These are phyloP conservation scores for human (Homo sapiens) DNA, from an alignment of 2,113 vertebrate genomes.

Conservation along the genomic window DNA sequence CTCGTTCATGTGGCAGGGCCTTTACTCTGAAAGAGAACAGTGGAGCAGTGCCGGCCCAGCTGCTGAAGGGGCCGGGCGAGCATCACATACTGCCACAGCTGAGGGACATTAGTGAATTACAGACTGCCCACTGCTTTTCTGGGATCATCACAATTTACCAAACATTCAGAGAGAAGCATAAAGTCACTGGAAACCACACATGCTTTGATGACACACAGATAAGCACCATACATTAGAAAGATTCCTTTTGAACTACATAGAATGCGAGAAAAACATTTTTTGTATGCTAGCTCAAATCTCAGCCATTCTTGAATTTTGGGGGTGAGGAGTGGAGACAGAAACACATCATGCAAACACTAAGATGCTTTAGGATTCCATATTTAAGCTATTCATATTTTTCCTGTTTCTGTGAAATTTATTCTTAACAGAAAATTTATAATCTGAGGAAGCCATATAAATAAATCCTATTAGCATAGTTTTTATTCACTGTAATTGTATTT, in stretches of 20 bases:
- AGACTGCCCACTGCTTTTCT: constrained; percentile 68
- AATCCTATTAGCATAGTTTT: background rate
- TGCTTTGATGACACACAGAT: background rate
- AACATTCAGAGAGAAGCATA: background rate
- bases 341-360: background rate
- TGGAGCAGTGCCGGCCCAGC: constrained; percentile 24
- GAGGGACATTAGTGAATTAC: constrained; percentile 31
- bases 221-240: background rate
- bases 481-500: background rate
- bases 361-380: background rate
- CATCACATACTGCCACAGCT: constrained; percentile 7
- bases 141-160: constrained; percentile 29
- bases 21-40: constrained; percentile 25
- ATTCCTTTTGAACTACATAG: background rate
- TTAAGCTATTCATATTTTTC: background rate
- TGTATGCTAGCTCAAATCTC: background rate
- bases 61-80: constrained; percentile 42
- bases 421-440: background rate
- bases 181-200: background rate
- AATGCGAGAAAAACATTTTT: background rate
- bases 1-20: background rate
- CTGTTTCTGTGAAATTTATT: background rate
- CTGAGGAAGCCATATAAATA: background rate
- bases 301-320: background rate
- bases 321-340: background rate